These are phyloP conservation scores for Pseudomyrmex dendroicus DNA, from an alignment of 1,140 invertebrate species.

Conservation along the genomic window DNA sequence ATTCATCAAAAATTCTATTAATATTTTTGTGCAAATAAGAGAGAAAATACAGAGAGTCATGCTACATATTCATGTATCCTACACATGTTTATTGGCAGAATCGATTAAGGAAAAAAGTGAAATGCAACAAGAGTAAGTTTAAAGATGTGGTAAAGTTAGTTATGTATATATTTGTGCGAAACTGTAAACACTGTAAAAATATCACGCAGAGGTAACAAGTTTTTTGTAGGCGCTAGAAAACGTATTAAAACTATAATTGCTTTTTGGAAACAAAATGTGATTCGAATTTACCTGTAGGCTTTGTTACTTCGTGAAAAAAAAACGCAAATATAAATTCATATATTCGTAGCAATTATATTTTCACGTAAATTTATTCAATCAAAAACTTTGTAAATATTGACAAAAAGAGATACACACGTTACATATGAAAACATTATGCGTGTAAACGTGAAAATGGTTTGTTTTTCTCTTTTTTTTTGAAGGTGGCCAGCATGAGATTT, in stretches of 20 bases:
- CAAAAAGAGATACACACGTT: too few relatives aligned
- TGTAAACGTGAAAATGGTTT: neutral
- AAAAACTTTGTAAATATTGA: neutral
- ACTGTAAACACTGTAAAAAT: conserved; percentile 17
- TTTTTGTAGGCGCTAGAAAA: conserved; percentile 17
- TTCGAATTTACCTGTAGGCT: neutral
- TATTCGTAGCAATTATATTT: conserved; percentile 8
- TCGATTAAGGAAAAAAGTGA: conserved; percentile 74
- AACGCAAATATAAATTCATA: neutral
- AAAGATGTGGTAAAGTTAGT: conserved; percentile 37
- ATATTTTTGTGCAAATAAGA: neutral
- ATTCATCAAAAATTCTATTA: too few relatives aligned
- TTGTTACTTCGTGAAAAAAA: neutral
- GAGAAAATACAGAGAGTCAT: neutral
- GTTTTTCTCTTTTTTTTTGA: conserved; percentile 64
- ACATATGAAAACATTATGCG: neutral
- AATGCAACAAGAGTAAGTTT: conserved; percentile 78
- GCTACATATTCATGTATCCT: neutral
- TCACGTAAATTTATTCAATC: neutral
- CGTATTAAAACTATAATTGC: conserved; percentile 25
- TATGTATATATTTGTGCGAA: conserved; percentile 1
- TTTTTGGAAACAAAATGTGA: neutral
- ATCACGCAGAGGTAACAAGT: neutral
- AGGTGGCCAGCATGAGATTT: conserved; percentile 92
- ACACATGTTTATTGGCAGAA: conserved; percentile 72